A percentile compares a stretch with the other conserved stretches of the same genome.
Evolutionary conservation across 2,888 invertebrate species (phyloP).

Genomic region (Drosophila birchii): DNA sequence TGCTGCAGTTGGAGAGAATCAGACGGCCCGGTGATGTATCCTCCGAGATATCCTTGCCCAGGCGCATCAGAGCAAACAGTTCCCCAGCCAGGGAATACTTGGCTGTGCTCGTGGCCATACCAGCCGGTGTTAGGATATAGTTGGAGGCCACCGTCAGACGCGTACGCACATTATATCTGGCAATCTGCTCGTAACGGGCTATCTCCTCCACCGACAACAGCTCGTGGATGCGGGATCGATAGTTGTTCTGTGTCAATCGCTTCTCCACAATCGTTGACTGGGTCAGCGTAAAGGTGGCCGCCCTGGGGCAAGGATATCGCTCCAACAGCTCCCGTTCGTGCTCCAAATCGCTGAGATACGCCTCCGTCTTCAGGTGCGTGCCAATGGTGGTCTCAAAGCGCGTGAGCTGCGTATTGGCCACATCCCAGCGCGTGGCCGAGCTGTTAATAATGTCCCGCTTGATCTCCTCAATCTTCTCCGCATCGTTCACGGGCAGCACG

Average conservation of each 20-base stretch:
- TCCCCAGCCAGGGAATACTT: constrained; percentile 92
- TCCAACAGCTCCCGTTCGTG: constrained; percentile 86
- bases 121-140: constrained; percentile 89
- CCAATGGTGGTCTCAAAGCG: constrained; percentile 86
- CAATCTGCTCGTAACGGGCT: constrained; percentile 89
- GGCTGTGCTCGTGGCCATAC: constrained; percentile 89
- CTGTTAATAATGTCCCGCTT: constrained; percentile 88
- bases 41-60: constrained; percentile 91
- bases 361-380: constrained; percentile 85
- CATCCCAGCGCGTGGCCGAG: constrained; percentile 88
- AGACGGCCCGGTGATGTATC: constrained; percentile 92
- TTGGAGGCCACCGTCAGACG: constrained; percentile 88
- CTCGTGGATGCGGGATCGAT: constrained; percentile 90
- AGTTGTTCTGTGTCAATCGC: constrained; percentile 88
- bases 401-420: constrained; percentile 86
- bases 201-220: constrained; percentile 91
- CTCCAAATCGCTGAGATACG: constrained; percentile 84
- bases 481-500: constrained; percentile 89
- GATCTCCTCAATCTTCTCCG: constrained; percentile 88
- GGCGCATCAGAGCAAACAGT: constrained; percentile 89
- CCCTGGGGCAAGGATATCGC: constrained; percentile 88
- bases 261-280: constrained; percentile 89
- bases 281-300: constrained; percentile 88
- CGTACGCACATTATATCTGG: constrained; percentile 89
- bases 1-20: constrained; percentile 90